A percentile compares a stretch with the other conserved stretches of the same genome.
These are phyloP conservation scores for Drosophila sulfurigaster DNA, from an alignment of 1,140 invertebrate genomes.

Conservation along the genomic window DNA sequence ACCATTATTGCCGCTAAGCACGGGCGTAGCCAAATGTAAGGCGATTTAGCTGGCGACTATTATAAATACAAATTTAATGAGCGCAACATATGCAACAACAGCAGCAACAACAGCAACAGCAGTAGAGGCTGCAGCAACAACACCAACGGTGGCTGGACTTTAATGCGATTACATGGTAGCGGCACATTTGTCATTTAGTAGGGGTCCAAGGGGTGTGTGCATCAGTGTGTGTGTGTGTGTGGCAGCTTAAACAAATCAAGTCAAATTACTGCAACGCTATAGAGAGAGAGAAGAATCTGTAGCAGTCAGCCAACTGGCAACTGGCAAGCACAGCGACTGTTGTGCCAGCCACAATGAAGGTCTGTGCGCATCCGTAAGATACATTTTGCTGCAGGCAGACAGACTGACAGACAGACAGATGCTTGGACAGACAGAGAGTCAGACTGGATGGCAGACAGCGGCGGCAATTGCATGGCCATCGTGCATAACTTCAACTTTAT, in stretches of 20 bases:
- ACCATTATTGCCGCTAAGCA: conserved; percentile 73
- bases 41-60: conserved; percentile 73
- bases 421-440: background rate
- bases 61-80: conserved; percentile 83
- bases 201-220: conserved; percentile 36
- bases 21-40: conserved; percentile 75
- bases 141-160: conserved; percentile 51
- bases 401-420: background rate
- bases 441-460: conserved; percentile 1
- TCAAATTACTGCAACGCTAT: conserved; percentile 78
- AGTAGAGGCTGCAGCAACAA: conserved; percentile 12
- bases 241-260: conserved; percentile 79
- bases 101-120: conserved; percentile 14
- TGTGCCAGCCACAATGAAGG: conserved; percentile 66
- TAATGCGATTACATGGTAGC: conserved; percentile 83
- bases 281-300: conserved; percentile 62
- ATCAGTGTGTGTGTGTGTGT: conserved; percentile 38
- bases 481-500: conserved; percentile 78
- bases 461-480: conserved; percentile 76
- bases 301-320: conserved; percentile 49
- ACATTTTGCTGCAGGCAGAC: conserved; percentile 62
- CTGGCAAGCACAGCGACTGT: conserved; percentile 47
- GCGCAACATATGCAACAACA: conserved; percentile 76
- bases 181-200: conserved; percentile 75
- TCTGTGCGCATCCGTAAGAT: conserved; percentile 75